These are phyloP conservation scores for Mormyrus proboscirostris DNA, from an alignment of 2,797 vertebrate species.

Conservation along the genomic window DNA sequence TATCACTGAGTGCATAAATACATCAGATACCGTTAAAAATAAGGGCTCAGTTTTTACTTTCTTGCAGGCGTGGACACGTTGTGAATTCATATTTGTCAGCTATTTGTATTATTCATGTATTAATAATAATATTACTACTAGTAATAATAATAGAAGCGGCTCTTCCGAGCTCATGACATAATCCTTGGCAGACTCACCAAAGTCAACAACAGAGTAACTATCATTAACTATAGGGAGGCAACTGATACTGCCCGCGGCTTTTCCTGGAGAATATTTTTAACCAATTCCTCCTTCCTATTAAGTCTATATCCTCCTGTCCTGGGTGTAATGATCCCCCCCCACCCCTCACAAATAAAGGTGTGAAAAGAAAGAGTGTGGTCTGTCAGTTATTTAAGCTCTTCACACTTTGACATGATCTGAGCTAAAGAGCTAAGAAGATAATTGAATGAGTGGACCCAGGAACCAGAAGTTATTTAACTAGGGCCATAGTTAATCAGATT, in stretches of 20 bases:
- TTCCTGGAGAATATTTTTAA: not conserved
- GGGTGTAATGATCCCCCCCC: not conserved
- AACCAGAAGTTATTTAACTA: no score
- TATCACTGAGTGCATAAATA: not conserved
- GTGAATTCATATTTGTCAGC: not conserved
- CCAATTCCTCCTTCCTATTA: not conserved
- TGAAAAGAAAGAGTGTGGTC: not conserved
- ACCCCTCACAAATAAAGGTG: not conserved
- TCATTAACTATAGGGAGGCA: not conserved
- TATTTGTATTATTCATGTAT: not conserved
- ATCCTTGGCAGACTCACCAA: not conserved
- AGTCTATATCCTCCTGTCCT: not conserved
- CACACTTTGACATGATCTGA: not conserved
- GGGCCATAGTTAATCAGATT: no score
- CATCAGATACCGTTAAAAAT: not conserved
- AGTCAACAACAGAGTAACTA: not conserved
- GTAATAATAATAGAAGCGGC: not conserved
- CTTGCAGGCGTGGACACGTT: not conserved
- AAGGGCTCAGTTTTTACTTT: not conserved
- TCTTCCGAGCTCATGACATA: not conserved
- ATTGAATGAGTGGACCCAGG: no score
- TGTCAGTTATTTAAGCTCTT: not conserved
- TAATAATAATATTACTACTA: not conserved
- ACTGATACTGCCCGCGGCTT: not conserved
- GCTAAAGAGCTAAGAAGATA: not conserved